Evolutionary conservation across 2,113 vertebrate genomes (phyloP), one percentile per base, ranked within the genome.

Genomic region (Cepphus grylle): DNA sequence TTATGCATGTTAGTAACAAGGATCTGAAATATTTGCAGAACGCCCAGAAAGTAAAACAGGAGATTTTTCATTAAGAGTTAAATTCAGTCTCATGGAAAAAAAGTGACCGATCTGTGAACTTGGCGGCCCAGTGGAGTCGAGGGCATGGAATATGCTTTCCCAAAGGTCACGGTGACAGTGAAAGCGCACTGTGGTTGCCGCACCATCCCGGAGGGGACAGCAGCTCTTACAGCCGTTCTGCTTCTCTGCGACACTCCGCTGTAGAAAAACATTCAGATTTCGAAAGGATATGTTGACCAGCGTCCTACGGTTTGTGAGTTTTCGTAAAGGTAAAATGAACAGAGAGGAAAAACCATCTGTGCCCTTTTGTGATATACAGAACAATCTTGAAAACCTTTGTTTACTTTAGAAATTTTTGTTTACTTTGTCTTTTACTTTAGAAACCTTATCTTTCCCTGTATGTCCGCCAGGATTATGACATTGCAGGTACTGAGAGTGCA

Each of bases 351-450:
- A 92, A 27, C 40, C 53, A 25, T 49, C 88, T 65, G 9, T 94
- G 95, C 77, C 94, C 88, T 93, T 83, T 84, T 71, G 81, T 62
- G 92, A 87, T 21, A 55, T 5, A 50, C 47, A 56, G 93, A 93
- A 47, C 77, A 43, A 50, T 72, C 93, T 69, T 59, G 74, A 52
- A 89, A 85, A 53, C 34, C 45, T 56, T 55, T 69, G 58, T 93
- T 96, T 88, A 69, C 82, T 88, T 85, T 9, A 49, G 66, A 88
- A 85, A 56, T 83, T 67, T 81, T 42, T 85, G 61, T 96, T 95
- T 96, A 52, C 88, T 59, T 87, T 89, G 81, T 91, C 45, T 76
- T 84, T 85, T 49, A 56, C 74, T 72, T 88, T 43, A 76, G 79
- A 87, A 76, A 52, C 65, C 32, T 77, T 79, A 53, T 67, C 65